A percentile compares a stretch with the other conserved stretches of the same genome.
These are phyloP conservation scores for Volucella inflata DNA, from an alignment of 2,888 invertebrate species.

Conservation along the genomic window DNA sequence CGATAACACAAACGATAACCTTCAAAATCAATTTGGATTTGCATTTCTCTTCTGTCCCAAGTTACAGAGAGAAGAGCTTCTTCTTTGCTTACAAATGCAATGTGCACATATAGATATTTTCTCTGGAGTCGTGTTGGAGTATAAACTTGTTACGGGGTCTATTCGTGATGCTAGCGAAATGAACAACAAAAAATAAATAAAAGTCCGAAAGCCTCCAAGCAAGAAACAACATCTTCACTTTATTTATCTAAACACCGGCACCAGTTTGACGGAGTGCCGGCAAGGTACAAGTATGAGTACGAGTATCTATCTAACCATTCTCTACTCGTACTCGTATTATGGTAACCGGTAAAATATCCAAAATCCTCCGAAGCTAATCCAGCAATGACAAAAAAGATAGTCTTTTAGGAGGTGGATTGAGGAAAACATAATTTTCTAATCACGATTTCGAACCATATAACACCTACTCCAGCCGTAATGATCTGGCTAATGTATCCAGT, in stretches of 20 bases:
- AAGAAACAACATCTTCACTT: slow-evolving; percentile 51
- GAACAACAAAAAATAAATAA: slow-evolving; percentile 10
- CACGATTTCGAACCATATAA: slow-evolving; percentile 75
- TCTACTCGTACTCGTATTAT: no score
- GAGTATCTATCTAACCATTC: not conserved
- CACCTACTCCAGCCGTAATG: slow-evolving; percentile 73
- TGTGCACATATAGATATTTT: slow-evolving; percentile 12
- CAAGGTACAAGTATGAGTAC: not conserved
- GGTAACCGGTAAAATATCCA: slow-evolving; percentile 49
- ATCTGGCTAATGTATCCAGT: slow-evolving; percentile 70
- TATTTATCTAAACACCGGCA: slow-evolving; percentile 41
- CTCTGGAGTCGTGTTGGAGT: slow-evolving; percentile 2
- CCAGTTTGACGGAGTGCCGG: not conserved
- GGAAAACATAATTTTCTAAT: slow-evolving; percentile 70
- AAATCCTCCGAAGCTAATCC: slow-evolving; percentile 36
- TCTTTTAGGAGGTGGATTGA: slow-evolving; percentile 9
- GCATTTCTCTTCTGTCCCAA: slow-evolving; percentile 43
- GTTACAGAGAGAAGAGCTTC: not conserved
- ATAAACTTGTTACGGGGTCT: slow-evolving; percentile 69
- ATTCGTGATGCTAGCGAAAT: slow-evolving; percentile 61
- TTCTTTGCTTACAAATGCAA: slow-evolving; percentile 6
- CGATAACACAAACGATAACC: slow-evolving; percentile 68
- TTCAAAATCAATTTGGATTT: slow-evolving; percentile 70
- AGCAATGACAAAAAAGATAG: slow-evolving; percentile 51
- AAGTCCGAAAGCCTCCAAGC: not conserved